Evolutionary conservation across 2,797 vertebrate species (phyloP), one percentile per base, ranked within the genome.

Genomic region (Tamandua tetradactyla): DNA sequence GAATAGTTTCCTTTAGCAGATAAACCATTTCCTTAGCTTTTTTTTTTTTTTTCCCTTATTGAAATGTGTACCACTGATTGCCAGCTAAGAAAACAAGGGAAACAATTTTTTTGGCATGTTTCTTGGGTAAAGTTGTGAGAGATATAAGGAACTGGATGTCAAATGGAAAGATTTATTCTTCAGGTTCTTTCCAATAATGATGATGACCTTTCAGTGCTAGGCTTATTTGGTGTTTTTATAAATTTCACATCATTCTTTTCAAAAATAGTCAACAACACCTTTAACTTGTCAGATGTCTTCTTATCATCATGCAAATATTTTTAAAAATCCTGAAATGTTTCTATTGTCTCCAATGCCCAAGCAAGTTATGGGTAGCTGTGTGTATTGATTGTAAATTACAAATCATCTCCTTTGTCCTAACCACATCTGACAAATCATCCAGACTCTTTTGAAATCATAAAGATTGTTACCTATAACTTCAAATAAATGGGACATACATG

Each of bases 121-220:
- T 85, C 92, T 82, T 61, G 1, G 81, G 92, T 92, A 94, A 71
- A 71, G 52, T 93, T 94, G 32, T 91, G 7, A 4, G 87, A 93
- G 64, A 49, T 55, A 22, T 0, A 4, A 40, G 17, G n/a, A 84
- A 96, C 47, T 71, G 40, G 75, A 84, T 55, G 22, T 78, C 61
- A 94, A 55, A 37, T 0, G 1, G 71, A 14, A 84, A 32, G 66
- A n/a, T 40, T 86, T 42, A 44, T 72, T 59, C 7, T 74, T 68
- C 71, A 12, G 25, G 13, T 59, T 92, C 17, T 66, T 20, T 42
- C 23, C 5, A 12, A 30, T 7, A 55, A 40, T 15, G 30, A 71
- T 20, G 55, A 83, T 78, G 90, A 37, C 35, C 32, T 95, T 81
- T 95, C 74, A 74, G 49, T 32, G 47, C 4, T 61, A 3, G 66